A percentile compares a stretch with the other conserved stretches of the same genome.
These are phyloP conservation scores for Chromobotia macracanthus DNA, from an alignment of 2,797 vertebrate species.

Conservation along the genomic window DNA sequence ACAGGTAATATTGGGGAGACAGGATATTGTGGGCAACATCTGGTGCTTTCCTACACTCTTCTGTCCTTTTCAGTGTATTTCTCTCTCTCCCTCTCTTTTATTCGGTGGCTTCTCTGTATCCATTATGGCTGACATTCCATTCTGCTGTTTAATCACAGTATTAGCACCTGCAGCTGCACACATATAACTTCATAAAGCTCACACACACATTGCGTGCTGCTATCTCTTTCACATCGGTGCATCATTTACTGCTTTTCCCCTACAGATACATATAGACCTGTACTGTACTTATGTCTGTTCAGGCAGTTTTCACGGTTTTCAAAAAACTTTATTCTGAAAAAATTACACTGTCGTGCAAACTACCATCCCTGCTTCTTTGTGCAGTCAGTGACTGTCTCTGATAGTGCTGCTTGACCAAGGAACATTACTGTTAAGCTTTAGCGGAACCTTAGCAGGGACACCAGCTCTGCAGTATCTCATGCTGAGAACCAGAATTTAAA, in stretches of 20 bases:
- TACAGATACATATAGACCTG: slow-evolving; percentile 11
- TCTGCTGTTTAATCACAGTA: slow-evolving; percentile 76
- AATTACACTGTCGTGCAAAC: not conserved
- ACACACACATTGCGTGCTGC: slow-evolving; percentile 45
- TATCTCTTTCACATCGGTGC: slow-evolving; percentile 39
- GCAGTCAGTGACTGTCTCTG: not conserved
- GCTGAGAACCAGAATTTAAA: not conserved
- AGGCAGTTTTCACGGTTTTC: not conserved
- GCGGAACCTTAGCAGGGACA: not conserved
- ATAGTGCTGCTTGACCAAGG: not conserved
- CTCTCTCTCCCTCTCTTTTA: slow-evolving; percentile 58
- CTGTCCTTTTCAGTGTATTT: slow-evolving; percentile 7
- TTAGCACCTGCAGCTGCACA: slow-evolving; percentile 64
- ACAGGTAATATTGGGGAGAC: slow-evolving; percentile 37
- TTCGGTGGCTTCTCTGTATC: slow-evolving; percentile 65
- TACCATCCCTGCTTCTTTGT: not conserved
- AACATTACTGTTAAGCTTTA: not conserved
- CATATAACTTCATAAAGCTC: slow-evolving; percentile 71
- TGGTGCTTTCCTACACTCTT: slow-evolving; percentile 4
- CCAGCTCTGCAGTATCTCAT: not conserved
- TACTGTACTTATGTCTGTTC: not conserved
- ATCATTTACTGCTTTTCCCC: not conserved
- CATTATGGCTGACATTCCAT: slow-evolving; percentile 78
- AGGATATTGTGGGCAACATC: not conserved
- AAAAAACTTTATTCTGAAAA: not conserved